Conservation (phyloP, 2,113 vertebrate genomes). For the Oostethus manadensis region DNA sequence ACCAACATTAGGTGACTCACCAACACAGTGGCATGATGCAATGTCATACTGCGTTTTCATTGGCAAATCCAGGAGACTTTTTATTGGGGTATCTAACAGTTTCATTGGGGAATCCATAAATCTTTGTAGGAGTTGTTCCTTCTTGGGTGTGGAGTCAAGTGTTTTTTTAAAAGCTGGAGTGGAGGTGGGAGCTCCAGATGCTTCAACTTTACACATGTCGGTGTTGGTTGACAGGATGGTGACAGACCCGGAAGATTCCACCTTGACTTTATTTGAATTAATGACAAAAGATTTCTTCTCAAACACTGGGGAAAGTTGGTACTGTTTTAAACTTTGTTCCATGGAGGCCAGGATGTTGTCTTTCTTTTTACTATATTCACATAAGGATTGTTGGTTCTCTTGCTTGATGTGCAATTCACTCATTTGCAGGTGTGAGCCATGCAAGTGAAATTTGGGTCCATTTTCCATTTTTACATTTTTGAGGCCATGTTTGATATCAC, state of each 20-base stretch:
- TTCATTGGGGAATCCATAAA: slow-evolving; percentile 95
- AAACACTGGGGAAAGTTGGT: slow-evolving; percentile 85
- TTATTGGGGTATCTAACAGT: slow-evolving; percentile 87
- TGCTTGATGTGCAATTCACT: slow-evolving; percentile 77
- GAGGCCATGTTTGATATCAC: slow-evolving; percentile 52
- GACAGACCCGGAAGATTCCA: slow-evolving; percentile 84
- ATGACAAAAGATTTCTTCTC: slow-evolving; percentile 82
- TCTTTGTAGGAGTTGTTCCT: slow-evolving; percentile 80
- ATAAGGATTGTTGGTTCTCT: slow-evolving; percentile 73
- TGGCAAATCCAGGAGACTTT: slow-evolving; percentile 90
- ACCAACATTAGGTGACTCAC: slow-evolving; percentile 70
- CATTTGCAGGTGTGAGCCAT: slow-evolving; percentile 65
- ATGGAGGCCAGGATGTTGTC: slow-evolving; percentile 90
- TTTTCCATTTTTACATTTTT: slow-evolving; percentile 80
- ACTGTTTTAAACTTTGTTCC: slow-evolving; percentile 89
- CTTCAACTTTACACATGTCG: slow-evolving; percentile 60
- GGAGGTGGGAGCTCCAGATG: slow-evolving; percentile 14
- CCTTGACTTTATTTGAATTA: slow-evolving; percentile 85
- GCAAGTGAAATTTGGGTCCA: slow-evolving; percentile 62
- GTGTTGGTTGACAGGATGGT: slow-evolving; percentile 80
- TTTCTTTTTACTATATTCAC: slow-evolving; percentile 64
- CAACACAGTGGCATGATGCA: slow-evolving; percentile 91
- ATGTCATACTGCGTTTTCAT: slow-evolving; percentile 97
- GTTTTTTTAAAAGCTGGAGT: slow-evolving; percentile 52
- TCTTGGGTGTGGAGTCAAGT: slow-evolving; percentile 82